Base-by-base conservation (phyloP, 2,797 vertebrate genomes). In the Setipinna tenuifilis region DNA sequence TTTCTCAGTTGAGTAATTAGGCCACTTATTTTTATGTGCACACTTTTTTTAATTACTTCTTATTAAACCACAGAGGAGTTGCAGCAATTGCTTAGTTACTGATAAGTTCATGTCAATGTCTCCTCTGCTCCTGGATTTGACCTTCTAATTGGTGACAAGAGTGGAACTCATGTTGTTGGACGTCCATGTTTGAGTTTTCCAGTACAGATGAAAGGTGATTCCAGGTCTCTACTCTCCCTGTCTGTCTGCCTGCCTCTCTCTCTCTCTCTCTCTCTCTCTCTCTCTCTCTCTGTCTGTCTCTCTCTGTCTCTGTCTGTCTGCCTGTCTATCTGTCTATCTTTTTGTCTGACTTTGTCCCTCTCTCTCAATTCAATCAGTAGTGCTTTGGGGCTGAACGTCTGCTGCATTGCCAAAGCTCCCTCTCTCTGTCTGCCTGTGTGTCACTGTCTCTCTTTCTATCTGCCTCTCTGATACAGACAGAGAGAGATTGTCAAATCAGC, bases 251-350 rank as follows among this genome's bases (percentile, higher is more conserved):
- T 54, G 50, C 0, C 2, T 9, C 50, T 54, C 50, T 54, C 2
- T 9, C 50, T 3, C 50, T 54, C 50, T 54, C 25, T 82, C 17
- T 41, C 0, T 41, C 82, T 35, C 54, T 83, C 82, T 21, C 54
- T 82, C 82, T 82, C 82, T 59, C 25, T 21, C 82, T 59, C 54
- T 17, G n/a, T 35, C 48, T 82, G 25, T 82, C 59, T 62, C 87
- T 85, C 68, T 78, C 83, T 58, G 83, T 75, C 46, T 48, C 46
- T 48, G 4, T 48, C 46, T 48, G 46, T 48, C 46, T 48, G 4
- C 10, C n/a, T n/a, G n/a, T n/a, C n/a, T n/a, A n/a, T n/a, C n/a
- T n/a, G n/a, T n/a, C n/a, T n/a, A n/a, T n/a, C n/a, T n/a, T n/a
- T n/a, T n/a, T n/a, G n/a, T n/a, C n/a, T n/a, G n/a, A n/a, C n/a